A percentile compares a stretch with the other conserved stretches of the same genome.
phyloP scores from a whole-genome alignment of 2,888 invertebrate genomes.

The Pasiphila rectangulata region DNA sequence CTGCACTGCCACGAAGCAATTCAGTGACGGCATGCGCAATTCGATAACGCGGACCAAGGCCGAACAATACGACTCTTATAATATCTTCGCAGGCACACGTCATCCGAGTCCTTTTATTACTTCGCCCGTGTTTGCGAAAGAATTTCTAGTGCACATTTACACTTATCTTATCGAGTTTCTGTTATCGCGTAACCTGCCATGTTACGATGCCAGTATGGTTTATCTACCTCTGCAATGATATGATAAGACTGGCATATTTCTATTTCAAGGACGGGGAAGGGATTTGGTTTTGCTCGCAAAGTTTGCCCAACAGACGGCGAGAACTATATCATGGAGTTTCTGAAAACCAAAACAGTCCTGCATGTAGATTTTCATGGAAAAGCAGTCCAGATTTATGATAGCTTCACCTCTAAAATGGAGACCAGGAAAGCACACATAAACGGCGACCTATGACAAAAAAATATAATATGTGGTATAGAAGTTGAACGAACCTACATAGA shows the following conservation, averaged over 20 bases:
- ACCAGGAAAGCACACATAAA: too few species aligned
- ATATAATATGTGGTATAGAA: too few species aligned
- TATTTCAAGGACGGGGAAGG: too few species aligned
- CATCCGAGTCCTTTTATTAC: constrained; percentile 20
- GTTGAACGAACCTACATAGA: background rate
- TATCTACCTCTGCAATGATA: constrained; percentile 27
- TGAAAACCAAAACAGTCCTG: too few species aligned
- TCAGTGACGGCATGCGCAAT: constrained; percentile 44
- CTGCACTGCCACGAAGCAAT: constrained; percentile 30
- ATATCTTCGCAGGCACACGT: constrained; percentile 22
- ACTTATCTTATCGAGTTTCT: constrained; percentile 28
- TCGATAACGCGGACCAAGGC: constrained; percentile 46
- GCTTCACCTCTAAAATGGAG: too few species aligned
- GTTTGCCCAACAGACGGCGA: too few species aligned
- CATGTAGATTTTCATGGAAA: too few species aligned
- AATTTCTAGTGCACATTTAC: constrained; percentile 23
- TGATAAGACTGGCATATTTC: constrained; percentile 5
- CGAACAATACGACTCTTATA: constrained; percentile 41
- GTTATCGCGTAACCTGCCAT: constrained; percentile 28
- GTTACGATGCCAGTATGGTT: constrained; percentile 21
- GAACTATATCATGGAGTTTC: too few species aligned
- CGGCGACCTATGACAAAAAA: too few species aligned
- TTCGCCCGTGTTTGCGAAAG: constrained; percentile 20
- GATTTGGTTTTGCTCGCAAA: too few species aligned
- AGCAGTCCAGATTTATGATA: too few species aligned